These are phyloP conservation scores for Pseudomyrmex cubaensis DNA, from an alignment of 1,140 invertebrate genomes.

Conservation along the genomic window DNA sequence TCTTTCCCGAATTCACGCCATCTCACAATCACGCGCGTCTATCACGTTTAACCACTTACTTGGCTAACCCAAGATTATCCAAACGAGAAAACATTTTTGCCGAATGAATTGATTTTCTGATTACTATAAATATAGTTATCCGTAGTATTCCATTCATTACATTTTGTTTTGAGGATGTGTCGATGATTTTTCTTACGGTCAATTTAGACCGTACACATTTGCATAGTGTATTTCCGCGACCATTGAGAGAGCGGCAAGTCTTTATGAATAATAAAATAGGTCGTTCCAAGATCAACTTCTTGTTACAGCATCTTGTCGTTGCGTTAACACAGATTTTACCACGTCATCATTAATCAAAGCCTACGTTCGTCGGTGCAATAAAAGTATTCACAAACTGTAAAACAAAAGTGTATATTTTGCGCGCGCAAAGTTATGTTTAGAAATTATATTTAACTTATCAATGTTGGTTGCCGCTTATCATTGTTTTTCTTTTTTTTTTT, in stretches of 20 bases:
- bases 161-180: not conserved
- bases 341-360: constrained; percentile 2
- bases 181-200: not conserved
- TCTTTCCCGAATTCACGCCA: constrained; percentile 42
- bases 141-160: not conserved
- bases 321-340: not conserved
- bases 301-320: not conserved
- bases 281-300: constrained; percentile 37
- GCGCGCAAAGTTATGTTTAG: not conserved
- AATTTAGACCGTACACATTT: not conserved
- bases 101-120: constrained; percentile 18
- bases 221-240: not conserved
- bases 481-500: not conserved
- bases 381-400: not conserved
- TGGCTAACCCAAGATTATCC: not conserved
- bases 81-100: not conserved
- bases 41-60: not conserved
- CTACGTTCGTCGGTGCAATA: not conserved
- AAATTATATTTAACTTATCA: constrained; percentile 15
- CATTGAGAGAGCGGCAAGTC: not conserved
- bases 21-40: not conserved
- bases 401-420: not conserved
- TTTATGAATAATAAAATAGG: constrained; percentile 43
- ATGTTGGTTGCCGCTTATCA: constrained; percentile 22
- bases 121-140: not conserved